phyloP scores from a whole-genome alignment of 2,797 vertebrate genomes.

The Sitta carolinensis region DNA sequence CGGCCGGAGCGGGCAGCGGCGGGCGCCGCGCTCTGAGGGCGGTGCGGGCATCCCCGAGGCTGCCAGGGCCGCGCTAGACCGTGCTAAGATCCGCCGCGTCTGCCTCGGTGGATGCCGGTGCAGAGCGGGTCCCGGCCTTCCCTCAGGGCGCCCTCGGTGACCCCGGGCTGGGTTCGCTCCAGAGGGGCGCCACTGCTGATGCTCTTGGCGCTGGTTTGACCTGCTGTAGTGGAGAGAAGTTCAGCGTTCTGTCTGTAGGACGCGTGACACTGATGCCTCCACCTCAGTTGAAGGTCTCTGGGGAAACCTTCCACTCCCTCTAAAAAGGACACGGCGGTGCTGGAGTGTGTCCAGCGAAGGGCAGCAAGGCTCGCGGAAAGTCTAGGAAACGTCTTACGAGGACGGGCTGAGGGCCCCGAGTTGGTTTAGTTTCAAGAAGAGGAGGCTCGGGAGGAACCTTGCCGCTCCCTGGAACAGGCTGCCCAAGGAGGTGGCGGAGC shows the following conservation, averaged over 20 bases:
- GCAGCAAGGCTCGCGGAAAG: not conserved
- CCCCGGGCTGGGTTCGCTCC: no score
- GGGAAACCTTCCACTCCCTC: not conserved
- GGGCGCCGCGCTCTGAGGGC: not conserved
- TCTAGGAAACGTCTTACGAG: not conserved
- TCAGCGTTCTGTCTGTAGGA: not conserved
- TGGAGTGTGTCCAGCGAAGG: not conserved
- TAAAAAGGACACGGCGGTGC: no score
- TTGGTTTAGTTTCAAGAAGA: not conserved
- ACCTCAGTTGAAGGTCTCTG: fast-evolving
- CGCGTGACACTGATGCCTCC: fast-evolving
- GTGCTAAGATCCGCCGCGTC: not conserved
- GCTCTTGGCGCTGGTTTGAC: not conserved
- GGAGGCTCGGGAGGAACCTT: not conserved
- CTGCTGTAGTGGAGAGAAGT: fast-evolving
- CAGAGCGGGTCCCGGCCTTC: fast-evolving
- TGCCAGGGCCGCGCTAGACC: fast-evolving
- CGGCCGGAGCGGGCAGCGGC: fast-evolving
- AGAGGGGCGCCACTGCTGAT: fast-evolving
- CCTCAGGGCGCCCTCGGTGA: not conserved
- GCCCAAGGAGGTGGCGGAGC: not conserved
- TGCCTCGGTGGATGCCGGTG: fast-evolving
- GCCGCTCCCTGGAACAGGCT: not conserved
- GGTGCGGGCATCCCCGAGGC: not conserved
- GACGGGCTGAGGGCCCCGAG: not conserved